Percentiles rank a stretch among this genome's conserved stretches.
These are phyloP conservation scores for Pyrrhura leucotis DNA, from an alignment of 2,797 vertebrate genomes.

Conservation along the genomic window DNA sequence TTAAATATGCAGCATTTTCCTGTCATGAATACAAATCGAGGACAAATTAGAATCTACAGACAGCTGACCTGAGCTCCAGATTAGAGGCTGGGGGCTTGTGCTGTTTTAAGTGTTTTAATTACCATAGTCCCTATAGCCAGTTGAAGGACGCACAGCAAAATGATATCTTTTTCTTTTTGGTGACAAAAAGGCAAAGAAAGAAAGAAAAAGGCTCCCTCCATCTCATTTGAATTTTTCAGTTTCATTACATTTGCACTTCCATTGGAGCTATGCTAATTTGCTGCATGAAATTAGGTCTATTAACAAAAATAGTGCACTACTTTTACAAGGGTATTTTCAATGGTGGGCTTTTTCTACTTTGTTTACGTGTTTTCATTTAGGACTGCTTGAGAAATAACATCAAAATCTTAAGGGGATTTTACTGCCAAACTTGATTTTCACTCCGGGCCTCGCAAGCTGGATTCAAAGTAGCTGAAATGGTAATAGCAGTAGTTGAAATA, in stretches of 20 bases:
- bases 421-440: not conserved
- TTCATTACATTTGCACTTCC: constrained; percentile 78
- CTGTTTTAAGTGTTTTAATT: constrained; percentile 96
- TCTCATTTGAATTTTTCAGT: constrained; percentile 75
- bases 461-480: not conserved
- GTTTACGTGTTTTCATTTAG: not conserved
- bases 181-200: constrained; percentile 60
- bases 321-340: not conserved
- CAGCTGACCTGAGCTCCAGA: constrained; percentile 93
- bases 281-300: constrained; percentile 77
- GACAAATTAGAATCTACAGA: constrained; percentile 99
- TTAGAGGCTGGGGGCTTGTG: constrained; percentile 85
- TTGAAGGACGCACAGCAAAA: constrained; percentile 90
- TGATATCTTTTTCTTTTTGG: constrained; percentile 14
- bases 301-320: constrained; percentile 26
- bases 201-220: constrained; percentile 58
- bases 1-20: constrained; percentile 94
- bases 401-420: not conserved
- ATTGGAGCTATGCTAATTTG: constrained; percentile 77
- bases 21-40: constrained; percentile 97
- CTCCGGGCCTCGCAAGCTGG: not conserved
- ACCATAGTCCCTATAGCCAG: constrained; percentile 83
- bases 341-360: not conserved
- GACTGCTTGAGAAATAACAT: not conserved
- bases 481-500: accelerated